These are phyloP conservation scores for Platycnemis pennipes DNA, from an alignment of 2,888 invertebrate species.

Conservation along the genomic window DNA sequence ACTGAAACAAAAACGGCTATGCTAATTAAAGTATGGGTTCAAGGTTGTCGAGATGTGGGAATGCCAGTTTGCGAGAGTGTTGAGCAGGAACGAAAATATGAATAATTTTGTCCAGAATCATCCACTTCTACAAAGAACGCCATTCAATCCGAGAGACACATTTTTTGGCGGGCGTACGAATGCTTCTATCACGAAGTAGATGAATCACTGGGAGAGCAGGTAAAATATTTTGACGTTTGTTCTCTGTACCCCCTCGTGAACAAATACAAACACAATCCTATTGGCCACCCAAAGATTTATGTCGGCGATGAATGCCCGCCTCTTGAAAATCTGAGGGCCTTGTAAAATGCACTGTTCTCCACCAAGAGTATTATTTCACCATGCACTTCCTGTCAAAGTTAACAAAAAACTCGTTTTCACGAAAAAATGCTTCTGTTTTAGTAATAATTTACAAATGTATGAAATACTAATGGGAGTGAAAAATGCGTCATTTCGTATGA, in stretches of 20 bases:
- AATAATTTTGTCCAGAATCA: not conserved
- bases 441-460: no score
- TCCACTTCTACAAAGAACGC: not conserved
- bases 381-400: not conserved
- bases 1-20: not conserved
- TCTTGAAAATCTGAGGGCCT: not conserved
- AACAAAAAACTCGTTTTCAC: constrained; percentile 75
- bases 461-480: no score
- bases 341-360: not conserved
- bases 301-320: constrained; percentile 13
- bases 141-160: constrained; percentile 15
- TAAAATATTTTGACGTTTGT: constrained; percentile 25
- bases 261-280: constrained; percentile 13
- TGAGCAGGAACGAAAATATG: not conserved
- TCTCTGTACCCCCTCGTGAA: not conserved
- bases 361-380: not conserved
- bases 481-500: no score
- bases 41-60: constrained; percentile 37
- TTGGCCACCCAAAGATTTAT: constrained; percentile 2
- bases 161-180: constrained; percentile 37
- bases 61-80: not conserved
- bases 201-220: not conserved
- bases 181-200: not conserved
- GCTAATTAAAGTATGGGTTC: not conserved
- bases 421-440: no score